These are phyloP conservation scores for Dryobota labecula DNA, from an alignment of 2,888 invertebrate species.

Conservation along the genomic window DNA sequence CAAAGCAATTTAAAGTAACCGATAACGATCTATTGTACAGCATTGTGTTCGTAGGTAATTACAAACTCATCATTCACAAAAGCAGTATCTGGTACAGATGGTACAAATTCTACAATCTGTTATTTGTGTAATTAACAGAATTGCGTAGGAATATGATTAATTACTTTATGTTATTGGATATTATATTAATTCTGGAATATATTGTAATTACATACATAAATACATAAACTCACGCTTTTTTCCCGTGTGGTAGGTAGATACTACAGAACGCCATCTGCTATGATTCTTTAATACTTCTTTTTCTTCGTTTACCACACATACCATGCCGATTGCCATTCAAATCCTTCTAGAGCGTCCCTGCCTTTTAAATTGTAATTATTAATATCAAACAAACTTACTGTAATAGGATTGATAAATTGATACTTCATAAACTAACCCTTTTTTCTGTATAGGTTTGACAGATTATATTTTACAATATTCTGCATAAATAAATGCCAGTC, in stretches of 20 bases:
- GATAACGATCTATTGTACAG: conserved; percentile 10
- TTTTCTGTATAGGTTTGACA: background rate
- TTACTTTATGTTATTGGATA: conserved; percentile 34
- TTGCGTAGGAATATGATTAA: conserved; percentile 32
- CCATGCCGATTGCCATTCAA: too few species aligned
- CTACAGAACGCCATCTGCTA: background rate
- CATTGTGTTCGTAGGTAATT: conserved; percentile 31
- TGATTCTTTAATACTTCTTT: background rate
- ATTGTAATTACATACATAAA: background rate
- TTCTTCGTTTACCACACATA: background rate
- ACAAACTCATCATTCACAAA: conserved; percentile 43
- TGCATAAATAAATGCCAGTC: background rate
- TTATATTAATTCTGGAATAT: background rate
- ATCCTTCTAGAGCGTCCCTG: background rate
- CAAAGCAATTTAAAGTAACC: conserved; percentile 2
- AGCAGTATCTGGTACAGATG: conserved; percentile 33
- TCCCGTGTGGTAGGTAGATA: background rate
- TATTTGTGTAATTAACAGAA: conserved; percentile 49
- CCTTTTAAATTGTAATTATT: background rate
- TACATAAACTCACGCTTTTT: background rate
- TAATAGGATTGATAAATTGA: background rate
- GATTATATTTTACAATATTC: background rate
- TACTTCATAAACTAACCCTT: background rate
- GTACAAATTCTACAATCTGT: conserved; percentile 42
- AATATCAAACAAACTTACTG: background rate